Percentiles rank a stretch among this genome's conserved stretches.
phyloP scores from a whole-genome alignment of 92 coral and sea anemone species.

The Epizoanthus ramosus region DNA sequence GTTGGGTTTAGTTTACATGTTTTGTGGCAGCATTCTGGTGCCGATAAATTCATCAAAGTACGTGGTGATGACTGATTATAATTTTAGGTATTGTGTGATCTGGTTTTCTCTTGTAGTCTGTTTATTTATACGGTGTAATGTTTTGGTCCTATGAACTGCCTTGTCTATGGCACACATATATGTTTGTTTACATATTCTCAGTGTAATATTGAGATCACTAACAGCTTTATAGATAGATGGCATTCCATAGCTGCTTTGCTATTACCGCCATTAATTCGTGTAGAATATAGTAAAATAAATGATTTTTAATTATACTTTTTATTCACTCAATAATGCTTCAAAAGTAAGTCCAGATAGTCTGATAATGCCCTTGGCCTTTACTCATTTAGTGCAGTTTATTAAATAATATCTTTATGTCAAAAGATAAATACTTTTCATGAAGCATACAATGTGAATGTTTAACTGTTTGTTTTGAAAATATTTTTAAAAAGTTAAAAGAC shows the following conservation, averaged over 20 bases:
- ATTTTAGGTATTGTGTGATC: conserved; percentile 15
- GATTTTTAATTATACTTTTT: too few species aligned
- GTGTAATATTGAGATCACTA: conserved; percentile 26
- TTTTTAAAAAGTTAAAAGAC: too few species aligned
- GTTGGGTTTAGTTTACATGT: conserved; percentile 39
- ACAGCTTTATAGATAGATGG: background rate
- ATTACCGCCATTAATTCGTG: background rate
- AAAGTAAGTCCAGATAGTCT: too few species aligned
- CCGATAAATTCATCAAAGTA: conserved; percentile 16
- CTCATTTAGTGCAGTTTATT: too few species aligned
- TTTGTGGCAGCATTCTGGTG: conserved; percentile 44
- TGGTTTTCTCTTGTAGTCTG: conserved; percentile 14
- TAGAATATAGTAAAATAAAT: too few species aligned
- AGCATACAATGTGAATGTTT: too few species aligned
- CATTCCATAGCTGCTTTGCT: conserved; percentile 3
- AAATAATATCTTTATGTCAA: too few species aligned
- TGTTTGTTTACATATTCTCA: conserved; percentile 29
- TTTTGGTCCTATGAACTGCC: conserved; percentile 9
- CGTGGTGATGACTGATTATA: background rate
- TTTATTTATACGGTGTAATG: conserved; percentile 6
- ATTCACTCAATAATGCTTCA: too few species aligned
- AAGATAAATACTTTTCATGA: too few species aligned
- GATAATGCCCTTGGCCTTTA: too few species aligned
- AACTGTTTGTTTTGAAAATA: too few species aligned
- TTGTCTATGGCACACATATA: conserved; percentile 12